Percentiles rank a stretch among this genome's conserved stretches.
phyloP scores from a whole-genome alignment of 2,888 invertebrate species.

The Stictocephala bisonia region DNA sequence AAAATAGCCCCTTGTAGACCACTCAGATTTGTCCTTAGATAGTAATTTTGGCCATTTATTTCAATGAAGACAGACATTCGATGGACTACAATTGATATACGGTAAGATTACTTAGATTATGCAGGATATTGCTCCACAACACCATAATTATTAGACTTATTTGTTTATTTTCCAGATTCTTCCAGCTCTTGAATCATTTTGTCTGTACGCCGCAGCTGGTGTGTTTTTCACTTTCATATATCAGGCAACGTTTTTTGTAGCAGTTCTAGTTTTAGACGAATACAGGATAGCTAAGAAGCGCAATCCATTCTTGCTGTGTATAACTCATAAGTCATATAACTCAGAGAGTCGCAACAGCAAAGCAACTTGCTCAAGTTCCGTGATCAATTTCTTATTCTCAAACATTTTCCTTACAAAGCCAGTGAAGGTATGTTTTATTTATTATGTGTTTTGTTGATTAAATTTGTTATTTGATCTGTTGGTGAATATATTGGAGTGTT shows the following conservation, averaged over 20 bases:
- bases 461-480: too few relatives aligned
- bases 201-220: constrained; percentile 82
- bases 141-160: too few relatives aligned
- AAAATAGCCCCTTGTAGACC: too few relatives aligned
- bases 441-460: constrained; percentile 37
- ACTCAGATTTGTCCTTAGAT: too few relatives aligned
- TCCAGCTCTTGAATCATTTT: constrained; percentile 84
- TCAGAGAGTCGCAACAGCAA: neutral
- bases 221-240: constrained; percentile 80
- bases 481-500: too few relatives aligned
- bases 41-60: too few relatives aligned
- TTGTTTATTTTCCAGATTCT: constrained; percentile 70
- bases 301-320: constrained; percentile 77
- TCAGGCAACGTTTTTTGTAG: constrained; percentile 85
- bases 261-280: constrained; percentile 79
- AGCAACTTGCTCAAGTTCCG: neutral
- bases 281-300: constrained; percentile 71
- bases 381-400: constrained; percentile 60
- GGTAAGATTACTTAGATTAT: too few relatives aligned
- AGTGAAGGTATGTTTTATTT: constrained; percentile 69
- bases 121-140: too few relatives aligned
- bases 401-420: constrained; percentile 74
- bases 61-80: too few relatives aligned
- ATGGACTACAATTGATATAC: too few relatives aligned
- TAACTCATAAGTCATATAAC: constrained; percentile 68